A percentile compares a stretch with the other conserved stretches of the same genome.
Evolutionary conservation across 2,797 vertebrate species (phyloP).

Genomic region (Epinephelus coioides): DNA sequence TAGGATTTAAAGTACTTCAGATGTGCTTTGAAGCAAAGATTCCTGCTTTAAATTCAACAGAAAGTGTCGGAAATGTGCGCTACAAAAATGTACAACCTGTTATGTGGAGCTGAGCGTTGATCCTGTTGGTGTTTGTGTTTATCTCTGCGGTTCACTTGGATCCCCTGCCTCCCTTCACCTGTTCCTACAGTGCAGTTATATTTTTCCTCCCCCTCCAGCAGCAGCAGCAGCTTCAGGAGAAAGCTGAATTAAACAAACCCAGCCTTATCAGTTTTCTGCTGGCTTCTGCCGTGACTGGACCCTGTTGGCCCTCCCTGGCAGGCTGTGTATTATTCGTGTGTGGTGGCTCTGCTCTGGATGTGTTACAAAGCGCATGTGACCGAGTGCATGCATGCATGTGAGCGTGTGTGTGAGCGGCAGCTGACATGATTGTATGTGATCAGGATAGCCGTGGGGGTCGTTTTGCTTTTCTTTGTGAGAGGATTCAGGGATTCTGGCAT

Average conservation of each 20-base stretch:
- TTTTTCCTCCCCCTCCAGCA: constrained; percentile 19
- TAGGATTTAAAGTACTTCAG: constrained; percentile 44
- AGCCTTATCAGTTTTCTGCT: constrained; percentile 73
- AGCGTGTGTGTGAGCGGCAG: constrained; percentile 32
- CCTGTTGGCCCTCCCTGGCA: constrained; percentile 63
- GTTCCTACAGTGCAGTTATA: constrained; percentile 64
- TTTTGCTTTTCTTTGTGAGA: constrained; percentile 60
- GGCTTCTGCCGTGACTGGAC: constrained; percentile 62
- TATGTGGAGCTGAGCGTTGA: constrained; percentile 19
- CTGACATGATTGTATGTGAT: constrained; percentile 84
- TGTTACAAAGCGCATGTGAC: constrained; percentile 39
- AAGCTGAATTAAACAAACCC: constrained; percentile 67
- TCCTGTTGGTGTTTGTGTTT: constrained; percentile 53
- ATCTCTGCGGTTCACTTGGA: constrained; percentile 58
- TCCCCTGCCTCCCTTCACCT: constrained; percentile 65
- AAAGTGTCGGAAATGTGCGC: not conserved
- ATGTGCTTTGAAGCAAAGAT: constrained; percentile 22
- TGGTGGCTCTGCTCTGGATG: constrained; percentile 16
- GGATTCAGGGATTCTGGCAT: constrained; percentile 67
- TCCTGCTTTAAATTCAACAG: not conserved
- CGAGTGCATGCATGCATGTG: constrained; percentile 25
- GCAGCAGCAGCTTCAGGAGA: constrained; percentile 34
- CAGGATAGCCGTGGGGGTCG: constrained; percentile 62
- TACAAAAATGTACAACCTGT: constrained; percentile 33
- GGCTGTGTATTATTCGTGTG: constrained; percentile 17